Conservation (phyloP, 2,113 vertebrate genomes). For the Mungos mungo region DNA sequence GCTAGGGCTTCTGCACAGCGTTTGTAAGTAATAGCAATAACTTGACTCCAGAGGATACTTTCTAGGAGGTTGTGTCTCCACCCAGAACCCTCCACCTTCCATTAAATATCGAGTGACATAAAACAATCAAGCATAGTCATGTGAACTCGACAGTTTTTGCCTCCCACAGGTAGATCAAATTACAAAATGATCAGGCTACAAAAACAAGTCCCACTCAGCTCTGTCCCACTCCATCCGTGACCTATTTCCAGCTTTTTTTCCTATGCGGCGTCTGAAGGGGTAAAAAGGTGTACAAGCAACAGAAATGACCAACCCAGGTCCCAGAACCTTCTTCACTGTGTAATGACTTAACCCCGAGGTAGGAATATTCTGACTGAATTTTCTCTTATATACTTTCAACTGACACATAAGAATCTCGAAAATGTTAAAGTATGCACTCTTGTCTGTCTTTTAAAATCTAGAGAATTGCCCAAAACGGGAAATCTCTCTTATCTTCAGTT, state of each 20-base stretch:
- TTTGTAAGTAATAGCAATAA: not conserved
- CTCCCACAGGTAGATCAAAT: not conserved
- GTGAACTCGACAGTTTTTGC: not conserved
- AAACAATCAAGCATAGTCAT: not conserved
- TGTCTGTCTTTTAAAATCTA: slow-evolving; percentile 21
- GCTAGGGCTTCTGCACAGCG: not conserved
- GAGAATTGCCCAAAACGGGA: not conserved
- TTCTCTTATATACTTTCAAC: not conserved
- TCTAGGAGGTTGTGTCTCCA: not conserved
- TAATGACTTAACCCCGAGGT: slow-evolving; percentile 23
- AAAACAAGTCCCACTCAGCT: not conserved
- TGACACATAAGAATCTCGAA: not conserved
- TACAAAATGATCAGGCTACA: not conserved
- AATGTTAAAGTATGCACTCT: not conserved
- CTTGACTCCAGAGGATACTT: not conserved
- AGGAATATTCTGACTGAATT: slow-evolving; percentile 10
- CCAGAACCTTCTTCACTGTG: slow-evolving; percentile 13
- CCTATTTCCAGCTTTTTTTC: slow-evolving; percentile 17
- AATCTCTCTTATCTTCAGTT: slow-evolving; percentile 42
- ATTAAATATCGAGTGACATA: not conserved
- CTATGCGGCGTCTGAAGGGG: not conserved
- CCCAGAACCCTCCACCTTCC: not conserved
- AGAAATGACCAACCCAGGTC: not conserved
- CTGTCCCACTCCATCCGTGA: not conserved
- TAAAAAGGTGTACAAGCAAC: not conserved